Evolutionary conservation across 2,113 vertebrate species (phyloP), one percentile per base, ranked within the genome.

Genomic region (Xiphias gladius): DNA sequence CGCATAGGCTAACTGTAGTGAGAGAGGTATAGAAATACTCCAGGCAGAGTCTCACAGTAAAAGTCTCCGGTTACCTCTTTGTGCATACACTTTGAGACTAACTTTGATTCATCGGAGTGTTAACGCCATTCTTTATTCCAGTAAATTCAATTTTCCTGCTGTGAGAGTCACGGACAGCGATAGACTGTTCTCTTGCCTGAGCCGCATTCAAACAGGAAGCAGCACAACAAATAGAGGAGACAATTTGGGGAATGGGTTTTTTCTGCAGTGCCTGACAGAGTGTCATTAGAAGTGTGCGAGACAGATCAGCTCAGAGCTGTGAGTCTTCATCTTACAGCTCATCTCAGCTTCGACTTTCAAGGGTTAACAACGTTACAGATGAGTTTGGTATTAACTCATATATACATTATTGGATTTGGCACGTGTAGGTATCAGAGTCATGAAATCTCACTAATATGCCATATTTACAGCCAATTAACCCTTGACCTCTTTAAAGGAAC

Each of bases 391-490:
- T 86, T 83, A 85, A 72, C 58, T 88, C 30, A 37, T 24, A n/a
- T 71, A 75, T 84, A 24, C 50, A 41, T 50, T 61, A 39, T 24
- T 73, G 58, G 62, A 61, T 72, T 11, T 68, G 48, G 30, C 43
- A 52, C 67, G 62, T 19, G 63, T 19, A 41, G 80, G 59, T 66
- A 63, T 62, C 46, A 64, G 43, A 72, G 8, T 79, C 83, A 81
- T 81, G 84, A 83, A 82, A 79, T 78, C 64, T 83, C 24, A 73
- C 48, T 80, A 78, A 87, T 79, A 35, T 57, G 1, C 54, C 55
- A 12, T 70, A 90, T 85, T 89, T 82, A 79, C 17, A 32, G 43
- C 62, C 39, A 69, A 76, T 92, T 80, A 91, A 80, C 85, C 54
- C 37, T 46, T 89, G 20, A 67, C 66, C 65, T 65, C 52, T 52